Conservation (phyloP, 1,140 invertebrate genomes). For the Battus philenor region DNA sequence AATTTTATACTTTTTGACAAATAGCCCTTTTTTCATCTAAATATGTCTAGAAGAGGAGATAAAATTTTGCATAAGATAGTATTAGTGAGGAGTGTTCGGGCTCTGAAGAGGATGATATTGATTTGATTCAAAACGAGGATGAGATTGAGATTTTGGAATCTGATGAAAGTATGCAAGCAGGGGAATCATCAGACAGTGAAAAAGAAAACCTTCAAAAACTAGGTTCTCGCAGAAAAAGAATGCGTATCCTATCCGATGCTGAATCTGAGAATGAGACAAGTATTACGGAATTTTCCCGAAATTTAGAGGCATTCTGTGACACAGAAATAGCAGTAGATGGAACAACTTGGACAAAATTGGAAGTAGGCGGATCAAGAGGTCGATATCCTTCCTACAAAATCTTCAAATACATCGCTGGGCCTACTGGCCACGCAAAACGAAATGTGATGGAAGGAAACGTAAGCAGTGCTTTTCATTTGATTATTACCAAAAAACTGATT, state of each 20-base stretch:
- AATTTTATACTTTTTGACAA: no score
- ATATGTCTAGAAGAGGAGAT: slow-evolving; percentile 9
- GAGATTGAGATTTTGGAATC: slow-evolving; percentile 12
- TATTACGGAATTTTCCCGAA: no score
- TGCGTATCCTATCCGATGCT: slow-evolving; percentile 11
- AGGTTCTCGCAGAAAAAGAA: slow-evolving; percentile 8
- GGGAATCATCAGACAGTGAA: slow-evolving; percentile 8
- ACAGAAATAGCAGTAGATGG: slow-evolving; percentile 11
- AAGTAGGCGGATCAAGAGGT: neutral
- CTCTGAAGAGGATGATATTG: slow-evolving; percentile 13
- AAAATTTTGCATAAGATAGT: slow-evolving; percentile 12
- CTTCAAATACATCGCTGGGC: neutral
- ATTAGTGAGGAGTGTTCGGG: slow-evolving; percentile 13
- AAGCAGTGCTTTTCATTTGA: neutral
- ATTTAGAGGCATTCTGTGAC: no score
- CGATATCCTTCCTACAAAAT: neutral
- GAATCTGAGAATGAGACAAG: slow-evolving; percentile 10
- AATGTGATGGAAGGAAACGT: slow-evolving; percentile 7
- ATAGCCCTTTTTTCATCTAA: slow-evolving; percentile 7
- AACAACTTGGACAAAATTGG: neutral
- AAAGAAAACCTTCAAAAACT: slow-evolving; percentile 12
- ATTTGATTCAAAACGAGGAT: no score
- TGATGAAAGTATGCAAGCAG: slow-evolving; percentile 13
- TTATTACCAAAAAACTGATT: neutral
- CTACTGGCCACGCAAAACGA: no score